Base-by-base conservation (phyloP, 1,140 invertebrate species). In the Lethrus apterus region DNA sequence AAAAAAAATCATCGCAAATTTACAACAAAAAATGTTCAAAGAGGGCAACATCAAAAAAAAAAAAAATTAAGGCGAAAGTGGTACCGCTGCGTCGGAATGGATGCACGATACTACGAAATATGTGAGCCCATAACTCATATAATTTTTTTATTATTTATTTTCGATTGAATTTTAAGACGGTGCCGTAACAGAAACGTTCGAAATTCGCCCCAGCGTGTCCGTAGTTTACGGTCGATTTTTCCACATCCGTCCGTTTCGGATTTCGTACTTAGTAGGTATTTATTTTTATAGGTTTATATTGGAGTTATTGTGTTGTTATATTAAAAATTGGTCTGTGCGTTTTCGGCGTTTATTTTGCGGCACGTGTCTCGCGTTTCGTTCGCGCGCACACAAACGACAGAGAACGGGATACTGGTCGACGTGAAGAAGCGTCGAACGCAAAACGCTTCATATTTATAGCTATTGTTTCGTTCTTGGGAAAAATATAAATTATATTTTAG, bases 71-170 rank as follows among this genome's bases (percentile, higher is more conserved):
- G n/a, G n/a, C n/a, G n/a, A n/a, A n/a, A n/a, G n/a, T n/a, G n/a
- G n/a, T n/a, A n/a, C n/a, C n/a, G n/a, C n/a, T n/a, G n/a, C n/a
- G n/a, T n/a, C n/a, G n/a, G n/a, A n/a, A n/a, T n/a, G n/a, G n/a
- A n/a, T n/a, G 24, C 9, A 15, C 13, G 40, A 14, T 32, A 35
- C 36, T 46, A 46, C 31, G 24, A 46, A 50, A 50, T 43, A 50
- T 44, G 48, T 50, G 48, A 50, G 48, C 42, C 29, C 48, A 50
- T 50, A 50, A 50, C 36, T 50, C 48, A 50, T 50, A 44, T 38
- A 36, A 29, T 41, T 50, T 40, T 50, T 50, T 50, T 50, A 35
- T 50, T 50, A 50, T 50, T 50, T 44, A 45, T 44, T 50, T 50
- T 50, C 48, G 48, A 50, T 50, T 50, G 48, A 50, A 48, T 48